Percentiles rank a stretch among this genome's conserved stretches.
These are phyloP conservation scores for Eucidaris tribuloides DNA, from an alignment of 35 echinoderm and acorn worm genomes.

Conservation along the genomic window DNA sequence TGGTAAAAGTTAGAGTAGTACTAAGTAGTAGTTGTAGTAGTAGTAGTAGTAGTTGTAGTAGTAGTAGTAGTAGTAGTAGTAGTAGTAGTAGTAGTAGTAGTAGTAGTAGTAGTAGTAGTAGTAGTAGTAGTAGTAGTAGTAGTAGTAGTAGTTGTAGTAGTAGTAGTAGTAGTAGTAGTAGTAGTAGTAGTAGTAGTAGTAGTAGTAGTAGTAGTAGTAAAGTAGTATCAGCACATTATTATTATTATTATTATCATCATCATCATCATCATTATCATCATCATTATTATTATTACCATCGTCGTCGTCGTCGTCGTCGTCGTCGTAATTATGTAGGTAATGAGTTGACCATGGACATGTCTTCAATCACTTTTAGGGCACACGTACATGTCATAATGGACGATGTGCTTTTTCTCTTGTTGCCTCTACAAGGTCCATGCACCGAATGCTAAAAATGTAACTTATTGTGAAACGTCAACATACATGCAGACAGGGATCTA, in stretches of 20 bases:
- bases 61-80: conserved; percentile 11
- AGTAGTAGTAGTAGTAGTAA: conserved; percentile 8
- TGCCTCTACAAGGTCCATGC: too few species aligned
- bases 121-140: conserved; percentile 28
- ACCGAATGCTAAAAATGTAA: too few species aligned
- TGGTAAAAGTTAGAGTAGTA: conserved; percentile 1
- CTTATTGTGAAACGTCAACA: too few species aligned
- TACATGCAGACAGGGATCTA: too few species aligned
- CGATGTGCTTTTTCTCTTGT: too few species aligned
- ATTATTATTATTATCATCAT: neutral
- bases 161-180: conserved; percentile 10
- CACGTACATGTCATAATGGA: too few species aligned
- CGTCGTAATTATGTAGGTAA: too few species aligned
- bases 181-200: conserved; percentile 5
- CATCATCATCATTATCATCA: neutral
- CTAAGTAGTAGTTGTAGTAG: conserved; percentile 18
- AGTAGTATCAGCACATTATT: neutral
- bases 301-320: too few species aligned
- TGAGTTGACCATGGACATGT: too few species aligned
- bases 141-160: conserved; percentile 16
- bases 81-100: conserved; percentile 21
- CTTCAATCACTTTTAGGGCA: too few species aligned
- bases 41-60: conserved; percentile 14
- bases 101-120: conserved; percentile 22
- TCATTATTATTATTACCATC: neutral